Percentiles rank a stretch among this genome's conserved stretches.
These are phyloP conservation scores for Zeugodacus cucurbitae DNA, from an alignment of 1,140 invertebrate species.

Conservation along the genomic window DNA sequence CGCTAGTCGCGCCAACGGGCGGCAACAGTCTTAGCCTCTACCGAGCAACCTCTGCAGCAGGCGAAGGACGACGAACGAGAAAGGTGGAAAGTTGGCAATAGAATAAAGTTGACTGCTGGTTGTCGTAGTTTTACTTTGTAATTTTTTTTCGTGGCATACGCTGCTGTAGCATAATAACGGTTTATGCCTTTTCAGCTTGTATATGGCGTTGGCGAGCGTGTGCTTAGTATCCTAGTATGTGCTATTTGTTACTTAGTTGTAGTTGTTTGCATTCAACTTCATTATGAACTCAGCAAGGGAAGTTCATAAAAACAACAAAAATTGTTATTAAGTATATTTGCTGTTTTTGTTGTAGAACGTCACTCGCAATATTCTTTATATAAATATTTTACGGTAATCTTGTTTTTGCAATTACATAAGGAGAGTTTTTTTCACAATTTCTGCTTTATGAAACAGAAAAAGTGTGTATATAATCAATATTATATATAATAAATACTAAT, in stretches of 20 bases:
- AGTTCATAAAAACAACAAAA: not conserved
- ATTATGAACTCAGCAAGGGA: not conserved
- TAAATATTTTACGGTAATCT: slow-evolving; percentile 11
- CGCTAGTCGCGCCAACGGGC: slow-evolving; percentile 37
- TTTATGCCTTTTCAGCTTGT: slow-evolving; percentile 29
- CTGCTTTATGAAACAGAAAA: not conserved
- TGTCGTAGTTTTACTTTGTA: slow-evolving; percentile 37
- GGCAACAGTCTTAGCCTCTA: not conserved
- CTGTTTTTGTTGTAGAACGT: not conserved
- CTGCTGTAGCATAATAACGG: slow-evolving; percentile 40
- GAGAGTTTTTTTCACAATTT: not conserved
- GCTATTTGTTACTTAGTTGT: not conserved
- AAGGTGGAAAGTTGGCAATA: not conserved
- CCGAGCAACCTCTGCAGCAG: not conserved
- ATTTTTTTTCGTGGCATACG: slow-evolving; percentile 5
- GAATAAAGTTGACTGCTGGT: not conserved
- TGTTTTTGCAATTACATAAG: not conserved
- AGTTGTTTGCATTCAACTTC: slow-evolving; percentile 13
- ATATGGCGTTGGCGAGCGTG: not conserved
- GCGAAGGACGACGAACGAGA: not conserved
- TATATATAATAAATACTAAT: too few relatives aligned
- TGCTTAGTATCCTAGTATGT: not conserved
- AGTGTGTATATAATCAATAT: too few relatives aligned
- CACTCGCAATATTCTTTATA: slow-evolving; percentile 20
- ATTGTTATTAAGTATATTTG: not conserved